Conservation (phyloP, 2,888 invertebrate genomes). For the Monochamus alternatus region DNA sequence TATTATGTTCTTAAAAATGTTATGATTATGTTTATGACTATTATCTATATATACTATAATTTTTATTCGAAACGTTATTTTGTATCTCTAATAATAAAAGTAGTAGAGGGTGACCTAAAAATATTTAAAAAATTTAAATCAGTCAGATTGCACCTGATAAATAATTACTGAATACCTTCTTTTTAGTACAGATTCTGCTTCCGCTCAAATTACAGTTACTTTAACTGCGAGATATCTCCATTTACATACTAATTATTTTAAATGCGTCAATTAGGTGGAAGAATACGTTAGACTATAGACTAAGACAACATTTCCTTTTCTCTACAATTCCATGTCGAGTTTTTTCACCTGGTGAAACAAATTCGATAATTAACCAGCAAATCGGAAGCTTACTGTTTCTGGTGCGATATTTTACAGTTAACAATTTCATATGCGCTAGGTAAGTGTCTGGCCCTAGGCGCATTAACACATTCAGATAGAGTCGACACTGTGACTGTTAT, state of each 20-base stretch:
- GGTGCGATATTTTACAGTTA: conserved; percentile 22
- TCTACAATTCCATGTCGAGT: conserved; percentile 6
- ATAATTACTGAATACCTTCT: background rate
- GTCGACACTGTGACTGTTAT: background rate
- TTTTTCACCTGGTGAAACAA: conserved; percentile 6
- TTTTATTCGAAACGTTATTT: too few species aligned
- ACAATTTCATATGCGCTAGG: conserved; percentile 15
- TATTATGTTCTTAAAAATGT: too few species aligned
- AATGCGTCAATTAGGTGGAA: conserved; percentile 18
- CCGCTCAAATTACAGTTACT: conserved; percentile 26
- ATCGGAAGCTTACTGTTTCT: conserved; percentile 26
- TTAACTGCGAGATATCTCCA: conserved; percentile 4
- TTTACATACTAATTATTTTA: conserved; percentile 30
- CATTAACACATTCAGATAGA: background rate
- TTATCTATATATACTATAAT: too few species aligned
- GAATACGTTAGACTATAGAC: conserved; percentile 16
- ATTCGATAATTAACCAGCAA: conserved; percentile 14
- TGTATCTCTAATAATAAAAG: too few species aligned
- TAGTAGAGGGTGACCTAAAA: too few species aligned
- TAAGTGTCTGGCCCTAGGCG: background rate
- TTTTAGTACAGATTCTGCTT: conserved; percentile 20
- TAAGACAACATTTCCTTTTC: conserved; percentile 4
- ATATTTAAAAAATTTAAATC: background rate
- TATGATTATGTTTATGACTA: too few species aligned
- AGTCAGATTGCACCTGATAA: background rate